These are phyloP conservation scores for Metopia argyrocephala DNA, from an alignment of 2,888 invertebrate genomes.

Conservation along the genomic window DNA sequence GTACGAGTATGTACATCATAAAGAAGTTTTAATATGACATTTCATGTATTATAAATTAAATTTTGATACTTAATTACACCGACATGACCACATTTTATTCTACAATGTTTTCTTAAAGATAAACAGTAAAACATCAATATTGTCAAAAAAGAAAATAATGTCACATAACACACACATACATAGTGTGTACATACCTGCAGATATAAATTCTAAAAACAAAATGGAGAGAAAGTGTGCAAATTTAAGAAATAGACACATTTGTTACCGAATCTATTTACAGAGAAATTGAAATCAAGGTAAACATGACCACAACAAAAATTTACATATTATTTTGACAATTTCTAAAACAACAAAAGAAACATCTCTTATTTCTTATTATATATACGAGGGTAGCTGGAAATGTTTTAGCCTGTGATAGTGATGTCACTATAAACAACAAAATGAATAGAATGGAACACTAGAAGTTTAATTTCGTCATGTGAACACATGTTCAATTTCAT, in stretches of 20 bases:
- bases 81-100: constrained; percentile 54
- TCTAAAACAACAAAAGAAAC: no score
- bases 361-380: no score
- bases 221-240: neutral
- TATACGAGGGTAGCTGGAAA: no score
- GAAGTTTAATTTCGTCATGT: no score
- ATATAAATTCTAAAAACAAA: no score
- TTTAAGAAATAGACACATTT: no score
- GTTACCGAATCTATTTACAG: no score
- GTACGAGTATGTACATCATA: constrained; percentile 6
- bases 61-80: constrained; percentile 58
- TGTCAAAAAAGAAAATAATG: constrained; percentile 2
- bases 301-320: neutral
- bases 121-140: constrained; percentile 31
- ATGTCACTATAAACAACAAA: no score
- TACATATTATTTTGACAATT: neutral
- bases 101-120: constrained; percentile 28
- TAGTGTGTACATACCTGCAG: neutral
- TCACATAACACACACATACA: constrained; percentile 1
- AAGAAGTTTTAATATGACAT: constrained; percentile 2
- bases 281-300: constrained; percentile 32
- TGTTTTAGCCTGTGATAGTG: no score
- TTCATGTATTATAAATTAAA: constrained; percentile 45
- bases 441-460: no score
- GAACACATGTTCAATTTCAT: no score